A percentile compares a stretch with the other conserved stretches of the same genome.
phyloP scores from a whole-genome alignment of 1,140 invertebrate species.

The Contarinia nasturtii region DNA sequence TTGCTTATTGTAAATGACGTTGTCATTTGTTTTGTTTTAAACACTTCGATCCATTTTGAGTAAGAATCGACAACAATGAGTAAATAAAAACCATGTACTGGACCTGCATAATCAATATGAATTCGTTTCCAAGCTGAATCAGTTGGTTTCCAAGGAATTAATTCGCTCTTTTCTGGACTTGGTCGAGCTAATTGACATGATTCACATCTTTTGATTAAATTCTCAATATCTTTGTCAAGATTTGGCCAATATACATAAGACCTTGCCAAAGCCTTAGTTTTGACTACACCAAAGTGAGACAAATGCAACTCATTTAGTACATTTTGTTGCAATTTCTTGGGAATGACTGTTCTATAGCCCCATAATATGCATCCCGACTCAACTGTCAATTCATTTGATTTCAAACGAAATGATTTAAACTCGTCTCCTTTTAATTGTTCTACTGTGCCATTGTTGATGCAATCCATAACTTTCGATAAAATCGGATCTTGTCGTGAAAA shows the following conservation, averaged over 20 bases:
- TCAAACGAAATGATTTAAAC: conserved; percentile 5
- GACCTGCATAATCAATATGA: conserved; percentile 1
- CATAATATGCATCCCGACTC: conserved; percentile 8
- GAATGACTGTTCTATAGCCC: conserved; percentile 5
- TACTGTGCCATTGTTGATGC: conserved; percentile 4
- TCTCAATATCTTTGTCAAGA: too few species aligned
- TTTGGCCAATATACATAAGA: too few species aligned
- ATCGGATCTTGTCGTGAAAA: conserved; percentile 4
- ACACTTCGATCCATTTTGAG: conserved; percentile 2
- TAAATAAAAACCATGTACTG: conserved; percentile 3
- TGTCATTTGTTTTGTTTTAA: conserved; percentile 1
- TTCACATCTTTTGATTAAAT: not conserved
- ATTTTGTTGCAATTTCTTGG: conserved; percentile 2
- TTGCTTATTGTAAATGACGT: too few species aligned
- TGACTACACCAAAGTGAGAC: too few species aligned
- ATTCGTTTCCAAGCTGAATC: conserved; percentile 3
- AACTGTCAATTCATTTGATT: conserved; percentile 8
- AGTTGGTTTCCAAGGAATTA: conserved; percentile 3
- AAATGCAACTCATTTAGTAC: not conserved
- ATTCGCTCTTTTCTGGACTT: conserved; percentile 3
- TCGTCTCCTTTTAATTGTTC: conserved; percentile 1
- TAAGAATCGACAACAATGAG: conserved; percentile 3
- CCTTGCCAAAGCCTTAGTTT: too few species aligned
- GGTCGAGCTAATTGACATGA: conserved; percentile 1
- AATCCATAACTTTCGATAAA: conserved; percentile 5